Percentiles rank a stretch among this genome's conserved stretches.
phyloP scores from a whole-genome alignment of 2,888 invertebrate genomes.

The Serripes groenlandicus region DNA sequence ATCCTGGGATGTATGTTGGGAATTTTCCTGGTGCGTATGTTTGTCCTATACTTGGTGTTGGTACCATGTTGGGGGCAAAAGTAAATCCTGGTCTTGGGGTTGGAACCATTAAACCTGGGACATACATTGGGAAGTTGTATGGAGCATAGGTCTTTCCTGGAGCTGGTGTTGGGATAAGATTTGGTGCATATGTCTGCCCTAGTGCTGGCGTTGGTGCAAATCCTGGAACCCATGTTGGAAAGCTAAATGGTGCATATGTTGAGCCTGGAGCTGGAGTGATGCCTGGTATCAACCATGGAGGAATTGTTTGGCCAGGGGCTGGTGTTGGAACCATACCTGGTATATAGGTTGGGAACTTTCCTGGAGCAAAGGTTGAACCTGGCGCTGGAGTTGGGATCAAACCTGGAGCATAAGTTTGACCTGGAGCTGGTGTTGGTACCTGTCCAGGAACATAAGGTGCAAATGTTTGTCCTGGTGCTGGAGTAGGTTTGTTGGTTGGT shows the following conservation, averaged over 20 bases:
- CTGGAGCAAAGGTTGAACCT: slow-evolving; percentile 66
- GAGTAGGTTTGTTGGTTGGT: slow-evolving; percentile 57
- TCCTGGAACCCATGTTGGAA: slow-evolving; percentile 57
- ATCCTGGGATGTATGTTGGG: slow-evolving; percentile 68
- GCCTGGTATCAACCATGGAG: slow-evolving; percentile 48
- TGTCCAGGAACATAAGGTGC: slow-evolving; percentile 62
- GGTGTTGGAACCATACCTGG: slow-evolving; percentile 65
- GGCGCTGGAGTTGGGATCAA: slow-evolving; percentile 59
- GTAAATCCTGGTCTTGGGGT: slow-evolving; percentile 69
- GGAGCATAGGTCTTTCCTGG: slow-evolving; percentile 69
- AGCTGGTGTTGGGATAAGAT: slow-evolving; percentile 61
- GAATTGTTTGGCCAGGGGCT: slow-evolving; percentile 58
- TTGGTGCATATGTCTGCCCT: slow-evolving; percentile 67
- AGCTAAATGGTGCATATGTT: slow-evolving; percentile 56
- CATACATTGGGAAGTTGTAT: slow-evolving; percentile 63
- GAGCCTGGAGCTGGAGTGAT: slow-evolving; percentile 55
- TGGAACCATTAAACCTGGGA: slow-evolving; percentile 66
- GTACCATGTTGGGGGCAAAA: slow-evolving; percentile 63
- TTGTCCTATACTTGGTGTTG: slow-evolving; percentile 61
- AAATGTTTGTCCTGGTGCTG: slow-evolving; percentile 57
- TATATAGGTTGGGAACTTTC: slow-evolving; percentile 59
- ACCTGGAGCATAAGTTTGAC: slow-evolving; percentile 60
- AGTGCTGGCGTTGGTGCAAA: slow-evolving; percentile 65
- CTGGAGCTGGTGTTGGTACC: slow-evolving; percentile 67
- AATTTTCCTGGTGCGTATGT: slow-evolving; percentile 62